Evolutionary conservation across 1,140 invertebrate species (phyloP).

Genomic region (Sinonovacula constricta): DNA sequence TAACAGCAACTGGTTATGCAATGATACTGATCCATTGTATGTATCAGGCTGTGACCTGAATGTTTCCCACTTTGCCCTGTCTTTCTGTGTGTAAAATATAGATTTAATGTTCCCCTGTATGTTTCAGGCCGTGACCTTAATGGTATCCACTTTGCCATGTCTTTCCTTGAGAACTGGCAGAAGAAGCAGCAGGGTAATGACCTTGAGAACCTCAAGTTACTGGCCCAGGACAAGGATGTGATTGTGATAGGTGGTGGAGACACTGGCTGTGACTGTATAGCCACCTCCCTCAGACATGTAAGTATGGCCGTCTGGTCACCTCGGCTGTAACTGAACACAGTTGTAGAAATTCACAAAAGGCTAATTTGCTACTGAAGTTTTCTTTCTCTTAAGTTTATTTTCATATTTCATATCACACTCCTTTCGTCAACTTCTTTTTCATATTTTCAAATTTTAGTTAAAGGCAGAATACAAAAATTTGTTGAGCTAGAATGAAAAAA

Average conservation of each 20-base stretch:
- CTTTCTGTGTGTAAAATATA: too few species aligned
- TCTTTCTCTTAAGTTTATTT: too few species aligned
- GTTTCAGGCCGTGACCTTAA: slow-evolving; percentile 90
- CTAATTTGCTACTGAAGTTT: too few species aligned
- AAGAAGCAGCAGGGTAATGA: slow-evolving; percentile 89
- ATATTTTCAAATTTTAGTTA: too few species aligned
- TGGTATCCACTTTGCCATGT: slow-evolving; percentile 98
- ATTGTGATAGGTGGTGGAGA: slow-evolving; percentile 99
- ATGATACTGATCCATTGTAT: not conserved
- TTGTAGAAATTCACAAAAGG: too few species aligned
- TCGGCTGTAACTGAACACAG: too few species aligned
- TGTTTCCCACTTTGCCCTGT: not conserved
- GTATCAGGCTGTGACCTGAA: not conserved
- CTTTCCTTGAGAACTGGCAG: slow-evolving; percentile 98
- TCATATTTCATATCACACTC: too few species aligned
- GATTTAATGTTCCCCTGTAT: too few species aligned
- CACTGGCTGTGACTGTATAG: slow-evolving; percentile 99
- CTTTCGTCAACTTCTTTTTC: too few species aligned
- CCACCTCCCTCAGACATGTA: slow-evolving; percentile 95
- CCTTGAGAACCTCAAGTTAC: slow-evolving; percentile 81
- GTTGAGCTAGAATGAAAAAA: too few species aligned
- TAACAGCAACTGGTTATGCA: not conserved
- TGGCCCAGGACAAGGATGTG: slow-evolving; percentile 96
- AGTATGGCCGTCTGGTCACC: slow-evolving; percentile 35
- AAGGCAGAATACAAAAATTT: too few species aligned